A percentile compares a stretch with the other conserved stretches of the same genome.
Conservation (phyloP, 2,113 vertebrate genomes). For the Etheostoma cragini region DNA sequence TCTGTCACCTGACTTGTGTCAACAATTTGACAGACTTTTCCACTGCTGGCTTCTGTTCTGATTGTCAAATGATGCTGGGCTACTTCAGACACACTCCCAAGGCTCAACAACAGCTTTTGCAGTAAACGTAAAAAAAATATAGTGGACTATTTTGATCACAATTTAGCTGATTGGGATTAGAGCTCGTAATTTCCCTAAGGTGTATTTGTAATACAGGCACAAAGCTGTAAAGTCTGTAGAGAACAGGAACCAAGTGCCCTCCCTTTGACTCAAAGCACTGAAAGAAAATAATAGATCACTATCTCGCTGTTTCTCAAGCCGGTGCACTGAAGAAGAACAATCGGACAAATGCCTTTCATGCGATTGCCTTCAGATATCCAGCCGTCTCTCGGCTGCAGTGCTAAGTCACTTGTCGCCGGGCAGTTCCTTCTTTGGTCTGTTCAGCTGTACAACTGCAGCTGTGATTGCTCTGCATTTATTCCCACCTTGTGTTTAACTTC, state of each 20-base stretch:
- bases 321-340: conserved; percentile 80
- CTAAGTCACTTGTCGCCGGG: conserved; percentile 53
- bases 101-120: neutral
- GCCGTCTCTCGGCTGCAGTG: conserved; percentile 15
- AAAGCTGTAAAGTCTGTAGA: conserved; percentile 19
- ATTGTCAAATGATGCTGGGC: conserved; percentile 20
- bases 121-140: neutral
- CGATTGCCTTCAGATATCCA: conserved; percentile 67
- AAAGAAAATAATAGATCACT: conserved; percentile 81
- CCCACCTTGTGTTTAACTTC: conserved; percentile 10
- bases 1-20: conserved; percentile 47
- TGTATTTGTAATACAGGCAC: conserved; percentile 50
- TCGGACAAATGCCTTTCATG: conserved; percentile 78
- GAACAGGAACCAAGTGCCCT: conserved; percentile 71
- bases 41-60: conserved; percentile 1
- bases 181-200: conserved; percentile 11
- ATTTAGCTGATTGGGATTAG: neutral
- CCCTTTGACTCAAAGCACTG: conserved; percentile 62
- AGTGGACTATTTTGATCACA: neutral
- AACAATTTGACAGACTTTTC: conserved; percentile 47
- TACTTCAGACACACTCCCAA: conserved; percentile 25
- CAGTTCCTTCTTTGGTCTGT: conserved; percentile 75
- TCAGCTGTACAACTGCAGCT: conserved; percentile 27
- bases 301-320: conserved; percentile 76
- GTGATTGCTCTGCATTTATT: conserved; percentile 30